A percentile compares a stretch with the other conserved stretches of the same genome.
These are phyloP conservation scores for Drosophila orena DNA, from an alignment of 1,140 invertebrate species.

Conservation along the genomic window DNA sequence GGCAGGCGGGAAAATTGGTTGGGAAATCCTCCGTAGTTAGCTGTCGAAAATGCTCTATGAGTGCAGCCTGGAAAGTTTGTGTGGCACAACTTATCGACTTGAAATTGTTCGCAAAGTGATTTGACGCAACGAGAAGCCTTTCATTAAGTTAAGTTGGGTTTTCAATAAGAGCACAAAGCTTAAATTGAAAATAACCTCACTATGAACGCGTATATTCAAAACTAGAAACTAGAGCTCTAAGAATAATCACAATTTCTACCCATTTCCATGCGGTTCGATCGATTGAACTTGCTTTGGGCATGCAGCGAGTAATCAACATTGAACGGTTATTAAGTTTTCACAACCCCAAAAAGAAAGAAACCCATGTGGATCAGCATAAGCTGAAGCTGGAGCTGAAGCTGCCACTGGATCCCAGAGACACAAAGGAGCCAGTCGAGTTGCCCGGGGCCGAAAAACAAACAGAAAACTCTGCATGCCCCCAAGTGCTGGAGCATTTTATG, in stretches of 20 bases:
- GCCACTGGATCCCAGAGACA: conserved; percentile 21
- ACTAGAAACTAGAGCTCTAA: too few species aligned
- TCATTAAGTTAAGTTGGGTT: background rate
- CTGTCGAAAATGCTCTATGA: conserved; percentile 15
- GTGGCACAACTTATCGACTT: background rate
- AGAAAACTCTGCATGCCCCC: conserved; percentile 24
- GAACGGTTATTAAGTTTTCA: conserved; percentile 77
- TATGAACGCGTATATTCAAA: too few species aligned
- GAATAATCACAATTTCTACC: too few species aligned
- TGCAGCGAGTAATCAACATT: conserved; percentile 68
- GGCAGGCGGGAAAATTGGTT: conserved; percentile 19
- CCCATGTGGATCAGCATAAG: conserved; percentile 39
- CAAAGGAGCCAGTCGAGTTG: conserved; percentile 36
- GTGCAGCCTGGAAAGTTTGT: conserved; percentile 17
- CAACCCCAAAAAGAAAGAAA: conserved; percentile 42
- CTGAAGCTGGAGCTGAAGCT: conserved; percentile 24
- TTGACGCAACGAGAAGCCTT: background rate
- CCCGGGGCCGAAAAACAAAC: conserved; percentile 37
- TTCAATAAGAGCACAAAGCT: too few species aligned
- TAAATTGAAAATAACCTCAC: too few species aligned
- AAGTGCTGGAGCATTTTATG: conserved; percentile 58
- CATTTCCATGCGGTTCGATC: conserved; percentile 1
- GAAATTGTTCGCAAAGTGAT: background rate
- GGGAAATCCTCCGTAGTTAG: conserved; percentile 5
- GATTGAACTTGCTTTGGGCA: conserved; percentile 28